Base-by-base conservation (phyloP, 2,113 vertebrate species). In the Microcebus tavaratra region DNA sequence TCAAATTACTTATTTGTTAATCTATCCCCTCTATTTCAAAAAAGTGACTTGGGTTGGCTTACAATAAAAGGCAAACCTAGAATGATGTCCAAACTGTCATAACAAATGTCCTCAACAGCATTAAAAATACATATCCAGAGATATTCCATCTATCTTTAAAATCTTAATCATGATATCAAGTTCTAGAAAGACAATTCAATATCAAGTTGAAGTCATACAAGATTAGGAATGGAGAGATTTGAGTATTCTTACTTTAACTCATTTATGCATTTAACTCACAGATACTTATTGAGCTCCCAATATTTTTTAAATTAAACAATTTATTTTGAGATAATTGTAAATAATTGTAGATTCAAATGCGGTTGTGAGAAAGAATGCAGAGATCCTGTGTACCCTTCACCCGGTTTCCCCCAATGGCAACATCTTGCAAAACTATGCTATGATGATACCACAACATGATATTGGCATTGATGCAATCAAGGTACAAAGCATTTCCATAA, bases 241-340 rank as follows among this genome's bases (percentile, higher is more conserved):
- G 68, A 73, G 39, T 34, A 34, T 53, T 87, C 39, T 39, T 88
- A 39, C 23, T 88, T 92, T 91, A 94, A 82, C 36, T 95, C 84
- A 91, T 75, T 95, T 83, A 95, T 45, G 34, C 29, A 63, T 53
- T 57, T 8, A 45, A 57, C 18, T 34, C 36, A 36, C 48, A 73
- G 45, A 57, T 65, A 31, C 39, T 36, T 81, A 34, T 0, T 20
- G 31, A 82, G 4, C 21, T 20, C 42, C n/a, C 36, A 91, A 2
- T 14, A 12, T 75, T 50, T 55, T 76, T 85, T 21, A 20, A 79
- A 68, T 25, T 59, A 42, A 88, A 61, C 29, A 53, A 13, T 73
- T 53, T 72, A 80, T 45, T 92, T 82, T 65, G 55, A 92, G 63
- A 42, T 42, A 42, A 42, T 42, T 42, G 39, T 42, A 42, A 42